Conservation (phyloP, 2,113 vertebrate genomes). For the Pipa parva region DNA sequence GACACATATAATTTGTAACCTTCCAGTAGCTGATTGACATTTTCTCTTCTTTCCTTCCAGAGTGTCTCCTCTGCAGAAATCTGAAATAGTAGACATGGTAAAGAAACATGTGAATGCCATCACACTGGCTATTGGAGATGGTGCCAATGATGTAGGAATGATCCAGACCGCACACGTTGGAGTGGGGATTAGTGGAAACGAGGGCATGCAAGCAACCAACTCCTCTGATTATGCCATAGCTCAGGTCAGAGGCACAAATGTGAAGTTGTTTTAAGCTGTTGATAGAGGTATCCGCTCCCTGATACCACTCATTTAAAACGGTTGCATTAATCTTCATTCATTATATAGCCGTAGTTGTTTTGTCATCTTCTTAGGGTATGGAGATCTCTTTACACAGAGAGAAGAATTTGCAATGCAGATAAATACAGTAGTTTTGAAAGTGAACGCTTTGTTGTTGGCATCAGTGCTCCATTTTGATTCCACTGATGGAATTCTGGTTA, state of each 20-base stretch:
- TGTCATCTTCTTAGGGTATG: background rate
- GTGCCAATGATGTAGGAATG: conserved; percentile 97
- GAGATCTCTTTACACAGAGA: conserved; percentile 23
- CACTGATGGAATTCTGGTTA: no score
- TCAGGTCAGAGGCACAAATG: conserved; percentile 70
- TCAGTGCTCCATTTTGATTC: no score
- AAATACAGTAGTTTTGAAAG: no score
- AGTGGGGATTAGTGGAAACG: conserved; percentile 95
- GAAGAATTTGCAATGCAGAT: no score
- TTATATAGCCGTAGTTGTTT: no score
- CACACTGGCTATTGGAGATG: conserved; percentile 93
- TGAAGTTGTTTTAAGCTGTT: background rate
- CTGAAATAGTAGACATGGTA: conserved; percentile 97
- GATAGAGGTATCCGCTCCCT: background rate
- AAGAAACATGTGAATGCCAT: conserved; percentile 96
- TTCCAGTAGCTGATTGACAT: conserved; percentile 50
- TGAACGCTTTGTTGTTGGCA: no score
- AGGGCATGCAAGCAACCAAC: conserved; percentile 98
- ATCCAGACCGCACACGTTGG: conserved; percentile 96
- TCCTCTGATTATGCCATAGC: conserved; percentile 96
- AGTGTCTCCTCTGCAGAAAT: conserved; percentile 97
- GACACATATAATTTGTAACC: conserved; percentile 23
- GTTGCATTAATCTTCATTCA: no score
- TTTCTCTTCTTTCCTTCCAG: conserved; percentile 61
- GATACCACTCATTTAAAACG: background rate